Conservation (phyloP, 2,797 vertebrate genomes). For the Acanthurus leucopareius region DNA sequence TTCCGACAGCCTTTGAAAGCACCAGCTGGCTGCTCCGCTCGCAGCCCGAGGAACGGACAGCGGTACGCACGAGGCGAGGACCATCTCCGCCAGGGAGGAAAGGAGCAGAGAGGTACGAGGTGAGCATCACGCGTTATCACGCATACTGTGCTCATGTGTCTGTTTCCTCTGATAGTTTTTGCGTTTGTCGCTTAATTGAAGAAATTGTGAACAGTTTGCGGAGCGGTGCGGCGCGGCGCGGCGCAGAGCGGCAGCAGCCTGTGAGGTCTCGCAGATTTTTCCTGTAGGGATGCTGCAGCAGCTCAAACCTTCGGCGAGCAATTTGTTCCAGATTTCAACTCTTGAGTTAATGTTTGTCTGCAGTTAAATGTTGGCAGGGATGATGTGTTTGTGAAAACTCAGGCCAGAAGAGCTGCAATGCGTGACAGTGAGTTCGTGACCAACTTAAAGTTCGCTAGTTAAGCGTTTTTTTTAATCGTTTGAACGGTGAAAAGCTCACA, state of each 20-base stretch:
- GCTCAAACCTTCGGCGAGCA: slow-evolving; percentile 48
- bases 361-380: not conserved
- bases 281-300: slow-evolving; percentile 57
- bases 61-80: slow-evolving; percentile 51
- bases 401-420: too few species aligned
- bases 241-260: slow-evolving; percentile 16
- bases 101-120: slow-evolving; percentile 45
- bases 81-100: slow-evolving; percentile 55
- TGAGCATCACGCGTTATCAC: slow-evolving; percentile 35
- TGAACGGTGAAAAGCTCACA: slow-evolving; percentile 8
- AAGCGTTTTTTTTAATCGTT: not conserved
- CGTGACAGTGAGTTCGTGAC: not conserved
- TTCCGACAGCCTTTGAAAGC: slow-evolving; percentile 52
- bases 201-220: slow-evolving; percentile 32
- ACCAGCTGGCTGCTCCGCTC: slow-evolving; percentile 61
- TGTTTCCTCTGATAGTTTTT: not conserved
- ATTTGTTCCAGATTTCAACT: slow-evolving; percentile 39
- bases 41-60: slow-evolving; percentile 53
- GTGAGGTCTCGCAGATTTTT: slow-evolving; percentile 24
- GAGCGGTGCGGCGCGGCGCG: slow-evolving; percentile 37
- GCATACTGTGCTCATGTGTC: rapidly evolving
- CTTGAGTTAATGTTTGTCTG: slow-evolving; percentile 21
- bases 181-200: not conserved
- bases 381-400: not conserved
- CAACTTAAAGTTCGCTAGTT: slow-evolving; percentile 21